These are phyloP conservation scores for Luperina nickerlii DNA, from an alignment of 2,888 invertebrate species.

Conservation along the genomic window DNA sequence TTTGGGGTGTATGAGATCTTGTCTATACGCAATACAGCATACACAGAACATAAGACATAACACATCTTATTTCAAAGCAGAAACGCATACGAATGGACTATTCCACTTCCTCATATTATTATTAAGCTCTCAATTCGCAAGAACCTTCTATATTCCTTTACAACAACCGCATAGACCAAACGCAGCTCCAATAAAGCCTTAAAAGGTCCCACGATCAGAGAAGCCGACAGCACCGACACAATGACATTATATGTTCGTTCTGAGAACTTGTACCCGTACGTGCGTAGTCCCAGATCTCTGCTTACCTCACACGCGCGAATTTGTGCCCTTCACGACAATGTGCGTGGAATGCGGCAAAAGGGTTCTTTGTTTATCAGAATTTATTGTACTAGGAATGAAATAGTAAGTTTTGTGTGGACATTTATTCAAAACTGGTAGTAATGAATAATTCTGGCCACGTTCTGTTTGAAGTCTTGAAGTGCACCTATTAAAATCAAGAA, in stretches of 20 bases:
- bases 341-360: conserved; percentile 50
- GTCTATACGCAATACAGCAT: background rate
- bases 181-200: conserved; percentile 37
- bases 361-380: conserved; percentile 44
- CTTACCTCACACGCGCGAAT: conserved; percentile 59
- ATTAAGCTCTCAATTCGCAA: conserved; percentile 10
- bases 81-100: background rate
- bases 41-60: background rate
- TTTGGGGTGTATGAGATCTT: too few species aligned
- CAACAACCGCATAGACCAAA: conserved; percentile 22
- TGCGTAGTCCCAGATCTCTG: conserved; percentile 58
- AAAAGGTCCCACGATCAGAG: conserved; percentile 43
- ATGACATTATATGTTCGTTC: conserved; percentile 63
- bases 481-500: conserved; percentile 13
- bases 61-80: background rate
- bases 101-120: background rate
- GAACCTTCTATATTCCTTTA: conserved; percentile 21
- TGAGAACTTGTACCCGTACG: conserved; percentile 69
- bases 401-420: background rate
- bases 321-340: conserved; percentile 46
- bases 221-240: conserved; percentile 56
- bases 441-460: conserved; percentile 24
- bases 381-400: conserved; percentile 28
- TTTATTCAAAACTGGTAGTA: conserved; percentile 18
- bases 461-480: background rate